Evolutionary conservation across 2,888 invertebrate species (phyloP).

Genomic region (Hemithea aestivaria): DNA sequence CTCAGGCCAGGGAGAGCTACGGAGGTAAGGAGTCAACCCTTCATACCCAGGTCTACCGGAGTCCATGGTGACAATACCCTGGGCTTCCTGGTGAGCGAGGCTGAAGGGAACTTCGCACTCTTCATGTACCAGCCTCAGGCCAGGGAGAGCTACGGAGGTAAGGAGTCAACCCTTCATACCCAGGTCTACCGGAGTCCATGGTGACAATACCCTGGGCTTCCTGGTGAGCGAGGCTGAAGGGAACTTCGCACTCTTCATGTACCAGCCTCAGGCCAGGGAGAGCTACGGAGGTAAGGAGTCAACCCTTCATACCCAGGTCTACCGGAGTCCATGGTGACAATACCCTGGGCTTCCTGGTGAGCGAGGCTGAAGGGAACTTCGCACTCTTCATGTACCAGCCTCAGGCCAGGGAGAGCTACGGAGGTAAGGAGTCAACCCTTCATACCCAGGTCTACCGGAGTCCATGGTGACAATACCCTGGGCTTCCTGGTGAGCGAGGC

Average conservation of each 20-base stretch:
- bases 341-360: constrained; percentile 93
- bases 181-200: no score
- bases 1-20: constrained; percentile 94
- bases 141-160: constrained; percentile 92
- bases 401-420: constrained; percentile 94
- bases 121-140: constrained; percentile 98
- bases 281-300: constrained; percentile 89
- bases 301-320: no score
- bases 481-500: constrained; percentile 95
- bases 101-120: constrained; percentile 92
- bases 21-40: constrained; percentile 85
- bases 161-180: no score
- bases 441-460: no score
- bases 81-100: constrained; percentile 94
- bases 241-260: constrained; percentile 95
- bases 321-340: no score
- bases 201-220: constrained; percentile 92
- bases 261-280: constrained; percentile 96
- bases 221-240: constrained; percentile 94
- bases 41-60: constrained; percentile 95
- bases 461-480: constrained; percentile 88
- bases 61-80: constrained; percentile 92
- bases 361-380: constrained; percentile 94
- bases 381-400: constrained; percentile 97
- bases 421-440: constrained; percentile 76